Evolutionary conservation across 1,140 invertebrate genomes (phyloP).

Genomic region (Drusus annulatus): DNA sequence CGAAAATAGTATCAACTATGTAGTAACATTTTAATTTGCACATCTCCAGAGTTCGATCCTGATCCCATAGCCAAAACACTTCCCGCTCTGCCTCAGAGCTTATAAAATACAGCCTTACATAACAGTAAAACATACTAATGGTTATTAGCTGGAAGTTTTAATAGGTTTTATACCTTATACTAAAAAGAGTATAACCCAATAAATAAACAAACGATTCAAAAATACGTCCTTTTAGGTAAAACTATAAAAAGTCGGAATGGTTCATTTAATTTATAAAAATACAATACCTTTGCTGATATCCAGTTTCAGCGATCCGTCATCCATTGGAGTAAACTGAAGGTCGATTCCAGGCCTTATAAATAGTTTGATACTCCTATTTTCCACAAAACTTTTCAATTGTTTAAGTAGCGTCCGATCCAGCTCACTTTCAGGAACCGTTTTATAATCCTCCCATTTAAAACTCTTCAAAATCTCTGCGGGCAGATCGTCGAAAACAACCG

Average conservation of each 20-base stretch:
- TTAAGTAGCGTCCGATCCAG: slow-evolving; percentile 63
- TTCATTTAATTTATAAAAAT: not conserved
- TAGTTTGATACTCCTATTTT: slow-evolving; percentile 61
- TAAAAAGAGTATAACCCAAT: too few species aligned
- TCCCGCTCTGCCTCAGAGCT: too few species aligned
- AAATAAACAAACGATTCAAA: too few species aligned
- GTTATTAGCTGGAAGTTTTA: too few species aligned
- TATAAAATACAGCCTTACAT: too few species aligned
- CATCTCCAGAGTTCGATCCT: too few species aligned
- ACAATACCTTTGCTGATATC: slow-evolving; percentile 65
- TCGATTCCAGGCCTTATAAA: slow-evolving; percentile 62
- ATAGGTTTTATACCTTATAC: too few species aligned
- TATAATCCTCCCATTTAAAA: slow-evolving; percentile 66
- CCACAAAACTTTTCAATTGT: slow-evolving; percentile 63
- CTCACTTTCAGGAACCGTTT: slow-evolving; percentile 62
- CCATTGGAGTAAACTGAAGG: slow-evolving; percentile 61
- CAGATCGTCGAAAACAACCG: slow-evolving; percentile 57
- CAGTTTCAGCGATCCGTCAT: slow-evolving; percentile 64
- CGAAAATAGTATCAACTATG: too few species aligned
- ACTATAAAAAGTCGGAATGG: not conserved
- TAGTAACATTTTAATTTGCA: too few species aligned
- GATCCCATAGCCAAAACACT: too few species aligned
- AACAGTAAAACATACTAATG: too few species aligned
- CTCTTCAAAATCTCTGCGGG: slow-evolving; percentile 45
- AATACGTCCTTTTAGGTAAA: too few species aligned